A percentile compares a stretch with the other conserved stretches of the same genome.
These are phyloP conservation scores for Caenorhabditis plicata DNA, from an alignment of 2,888 invertebrate species.

Conservation along the genomic window DNA sequence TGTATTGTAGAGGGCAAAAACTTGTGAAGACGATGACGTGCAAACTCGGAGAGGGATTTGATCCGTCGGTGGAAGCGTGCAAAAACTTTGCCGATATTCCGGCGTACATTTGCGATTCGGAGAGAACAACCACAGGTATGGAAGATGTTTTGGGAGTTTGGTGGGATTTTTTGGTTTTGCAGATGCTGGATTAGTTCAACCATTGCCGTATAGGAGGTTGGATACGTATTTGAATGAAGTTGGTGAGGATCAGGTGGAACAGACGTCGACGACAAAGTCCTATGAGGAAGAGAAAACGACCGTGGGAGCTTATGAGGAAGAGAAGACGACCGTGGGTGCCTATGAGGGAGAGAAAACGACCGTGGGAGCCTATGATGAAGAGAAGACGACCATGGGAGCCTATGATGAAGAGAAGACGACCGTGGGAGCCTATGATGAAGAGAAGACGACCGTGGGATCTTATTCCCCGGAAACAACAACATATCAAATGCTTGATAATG, in stretches of 20 bases:
- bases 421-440: neutral
- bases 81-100: slow-evolving; percentile 12
- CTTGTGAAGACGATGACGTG: slow-evolving; percentile 9
- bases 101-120: slow-evolving; percentile 5
- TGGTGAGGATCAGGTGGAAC: neutral
- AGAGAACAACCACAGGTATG: slow-evolving; percentile 12
- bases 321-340: neutral
- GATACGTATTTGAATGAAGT: slow-evolving; percentile 5
- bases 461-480: too few species aligned
- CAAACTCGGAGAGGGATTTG: slow-evolving; percentile 18
- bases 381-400: neutral
- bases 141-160: neutral
- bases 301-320: neutral
- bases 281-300: neutral
- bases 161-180: neutral
- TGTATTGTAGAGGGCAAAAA: slow-evolving; percentile 9
- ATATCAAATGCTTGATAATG: too few species aligned
- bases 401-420: too few species aligned
- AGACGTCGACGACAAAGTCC: neutral
- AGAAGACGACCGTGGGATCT: neutral
- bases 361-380: neutral
- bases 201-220: slow-evolving; percentile 13
- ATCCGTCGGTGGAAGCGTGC: slow-evolving; percentile 12
- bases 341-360: neutral
- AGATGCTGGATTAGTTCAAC: slow-evolving; percentile 11